phyloP scores from a whole-genome alignment of 2,113 vertebrate genomes.

The Spea multiplicata region DNA sequence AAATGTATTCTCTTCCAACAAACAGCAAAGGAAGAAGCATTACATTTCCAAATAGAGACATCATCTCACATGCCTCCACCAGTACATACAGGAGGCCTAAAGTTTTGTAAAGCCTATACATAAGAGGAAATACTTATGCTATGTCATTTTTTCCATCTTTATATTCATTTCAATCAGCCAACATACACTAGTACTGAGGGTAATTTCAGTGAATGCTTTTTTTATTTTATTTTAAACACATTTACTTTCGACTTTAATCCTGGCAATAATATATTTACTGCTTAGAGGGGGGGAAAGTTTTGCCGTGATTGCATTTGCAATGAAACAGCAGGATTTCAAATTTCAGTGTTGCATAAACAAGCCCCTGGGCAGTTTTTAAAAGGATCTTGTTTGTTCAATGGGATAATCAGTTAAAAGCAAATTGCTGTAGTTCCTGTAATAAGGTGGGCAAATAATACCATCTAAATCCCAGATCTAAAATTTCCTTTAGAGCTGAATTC shows the following conservation, averaged over 20 bases:
- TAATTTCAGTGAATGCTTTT: slow-evolving; percentile 43
- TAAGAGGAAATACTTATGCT: slow-evolving; percentile 31
- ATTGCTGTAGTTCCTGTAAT: neutral
- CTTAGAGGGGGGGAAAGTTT: slow-evolving; percentile 8
- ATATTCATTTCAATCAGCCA: slow-evolving; percentile 36
- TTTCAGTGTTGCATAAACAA: slow-evolving; percentile 26
- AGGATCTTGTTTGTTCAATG: slow-evolving; percentile 34
- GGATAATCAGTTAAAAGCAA: neutral
- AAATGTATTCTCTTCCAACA: neutral
- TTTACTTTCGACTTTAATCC: slow-evolving; percentile 40
- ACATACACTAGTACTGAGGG: slow-evolving; percentile 29
- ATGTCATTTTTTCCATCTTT: slow-evolving; percentile 44
- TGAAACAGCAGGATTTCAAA: slow-evolving; percentile 32
- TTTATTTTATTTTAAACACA: slow-evolving; percentile 41
- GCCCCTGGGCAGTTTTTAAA: slow-evolving; percentile 34
- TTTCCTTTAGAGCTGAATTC: slow-evolving; percentile 39
- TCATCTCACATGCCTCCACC: neutral
- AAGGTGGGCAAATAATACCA: slow-evolving; percentile 40
- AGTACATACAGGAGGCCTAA: neutral
- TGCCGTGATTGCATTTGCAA: slow-evolving; percentile 30
- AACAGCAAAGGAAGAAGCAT: neutral
- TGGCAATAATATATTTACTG: slow-evolving; percentile 41
- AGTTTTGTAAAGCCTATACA: slow-evolving; percentile 11
- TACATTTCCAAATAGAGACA: neutral
- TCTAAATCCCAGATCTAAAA: slow-evolving; percentile 43